Conservation (phyloP, 2,113 vertebrate genomes). For the Acinonyx jubatus region DNA sequence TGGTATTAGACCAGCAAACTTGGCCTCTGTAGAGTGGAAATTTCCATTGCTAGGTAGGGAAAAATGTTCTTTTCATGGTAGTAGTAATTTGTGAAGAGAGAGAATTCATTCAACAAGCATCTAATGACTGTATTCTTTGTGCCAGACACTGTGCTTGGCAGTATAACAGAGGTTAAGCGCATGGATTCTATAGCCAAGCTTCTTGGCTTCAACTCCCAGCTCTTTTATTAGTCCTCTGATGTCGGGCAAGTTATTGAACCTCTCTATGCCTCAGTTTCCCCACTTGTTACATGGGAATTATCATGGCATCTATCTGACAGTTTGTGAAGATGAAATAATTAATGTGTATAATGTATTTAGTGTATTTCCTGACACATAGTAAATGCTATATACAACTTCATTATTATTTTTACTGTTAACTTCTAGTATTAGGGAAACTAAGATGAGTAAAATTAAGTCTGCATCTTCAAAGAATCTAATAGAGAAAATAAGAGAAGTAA, state of each 20-base stretch:
- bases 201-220: background rate
- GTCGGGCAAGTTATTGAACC: background rate
- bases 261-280: background rate
- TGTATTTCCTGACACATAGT: background rate
- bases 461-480: background rate
- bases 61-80: background rate
- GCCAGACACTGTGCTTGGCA: background rate
- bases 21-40: background rate
- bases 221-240: background rate
- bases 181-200: background rate
- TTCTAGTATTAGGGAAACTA: background rate
- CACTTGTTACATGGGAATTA: background rate
- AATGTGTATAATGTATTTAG: background rate
- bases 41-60: background rate
- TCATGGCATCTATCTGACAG: background rate
- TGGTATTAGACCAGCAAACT: background rate
- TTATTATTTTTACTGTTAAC: background rate
- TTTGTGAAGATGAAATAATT: conserved; percentile 13
- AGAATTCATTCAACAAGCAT: background rate
- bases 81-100: background rate
- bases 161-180: background rate
- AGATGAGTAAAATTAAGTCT: background rate
- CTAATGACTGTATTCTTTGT: background rate
- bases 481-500: conserved; percentile 19
- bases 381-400: background rate